Base-by-base conservation (phyloP, 2,888 invertebrate species). In the Deroplatys truncata region DNA sequence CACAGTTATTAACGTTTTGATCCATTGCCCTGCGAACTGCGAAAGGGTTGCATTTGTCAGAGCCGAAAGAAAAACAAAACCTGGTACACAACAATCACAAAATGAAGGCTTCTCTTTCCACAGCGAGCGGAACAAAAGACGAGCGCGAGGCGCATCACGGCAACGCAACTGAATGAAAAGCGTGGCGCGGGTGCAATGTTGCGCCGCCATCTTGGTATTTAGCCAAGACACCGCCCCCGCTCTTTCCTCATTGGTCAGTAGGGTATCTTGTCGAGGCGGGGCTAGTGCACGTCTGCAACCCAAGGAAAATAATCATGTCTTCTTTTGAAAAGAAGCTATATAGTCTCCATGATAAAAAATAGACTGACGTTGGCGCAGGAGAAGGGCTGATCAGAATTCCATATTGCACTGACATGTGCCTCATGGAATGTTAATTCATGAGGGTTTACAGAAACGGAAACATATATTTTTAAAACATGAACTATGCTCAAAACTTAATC, bases 151-250 rank as follows among this genome's bases (percentile, higher is more conserved):
- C 86, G 86, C 86, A 29, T 82, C 56, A 82, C 86, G 82, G n/a
- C 56, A 82, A 87, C 87, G 82, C 82, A 87, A 87, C 83, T 72
- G 56, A 72, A 72, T 72, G 56, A 82, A 83, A 87, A 82, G 83
- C 82, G 83, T 35, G 25, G 43, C 28, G 82, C 35, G 84, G 84
- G 85, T 20, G 56, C 28, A 72, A n/a, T 31, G 56, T 72, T 56
- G 84, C n/a, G 82, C 85, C 86, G 89, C 89, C 89, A 89, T 89
- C 28, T 89, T 89, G 89, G 89, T 86, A 83, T 89, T 82, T 82
- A 83, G 86, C 85, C 20, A 72, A 85, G 56, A 85, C 88, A 82
- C 72, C 90, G 82, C 88, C 90, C 88, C 28, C 85, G 28, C 82
- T 7, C 72, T 35, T 35, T 31, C 35, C n/a, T 49, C 43, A 85